These are phyloP conservation scores for Asbolus verrucosus DNA, from an alignment of 1,140 invertebrate genomes.

Conservation along the genomic window DNA sequence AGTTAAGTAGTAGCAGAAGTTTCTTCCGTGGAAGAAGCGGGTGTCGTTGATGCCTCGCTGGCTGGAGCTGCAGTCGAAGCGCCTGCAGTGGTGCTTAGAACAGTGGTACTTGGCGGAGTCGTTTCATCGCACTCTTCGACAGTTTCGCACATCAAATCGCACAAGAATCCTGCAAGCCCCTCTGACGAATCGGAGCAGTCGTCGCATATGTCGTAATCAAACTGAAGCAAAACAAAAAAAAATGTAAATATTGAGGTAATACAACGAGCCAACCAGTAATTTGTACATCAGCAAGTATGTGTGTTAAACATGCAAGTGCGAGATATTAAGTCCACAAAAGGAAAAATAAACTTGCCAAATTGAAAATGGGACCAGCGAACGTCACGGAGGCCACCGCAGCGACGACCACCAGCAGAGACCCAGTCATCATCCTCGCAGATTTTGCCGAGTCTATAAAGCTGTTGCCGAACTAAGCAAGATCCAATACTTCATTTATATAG, in stretches of 20 bases:
- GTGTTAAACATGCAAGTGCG: background rate
- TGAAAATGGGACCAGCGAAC: slow-evolving; percentile 4
- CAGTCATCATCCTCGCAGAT: slow-evolving; percentile 14
- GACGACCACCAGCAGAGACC: slow-evolving; percentile 17
- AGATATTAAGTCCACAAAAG: too few relatives aligned
- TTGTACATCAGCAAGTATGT: too few relatives aligned
- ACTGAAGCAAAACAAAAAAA: background rate
- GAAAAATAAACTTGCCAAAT: slow-evolving; percentile 19
- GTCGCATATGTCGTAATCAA: background rate
- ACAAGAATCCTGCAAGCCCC: background rate
- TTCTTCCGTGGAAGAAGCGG: too few relatives aligned
- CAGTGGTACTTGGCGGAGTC: background rate
- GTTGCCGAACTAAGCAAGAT: background rate
- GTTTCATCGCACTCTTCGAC: background rate
- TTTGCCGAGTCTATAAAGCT: slow-evolving; percentile 24
- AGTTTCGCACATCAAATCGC: slow-evolving; percentile 3
- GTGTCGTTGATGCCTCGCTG: too few relatives aligned
- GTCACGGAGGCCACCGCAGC: slow-evolving; percentile 4
- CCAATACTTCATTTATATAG: slow-evolving; percentile 15
- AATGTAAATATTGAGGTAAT: too few relatives aligned
- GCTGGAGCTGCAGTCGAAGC: background rate
- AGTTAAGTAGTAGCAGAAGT: too few relatives aligned
- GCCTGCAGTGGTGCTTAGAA: background rate
- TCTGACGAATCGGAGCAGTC: background rate
- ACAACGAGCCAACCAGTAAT: too few relatives aligned